Evolutionary conservation across 2,797 vertebrate genomes (phyloP).

Genomic region (Hemibagrus guttatus): DNA sequence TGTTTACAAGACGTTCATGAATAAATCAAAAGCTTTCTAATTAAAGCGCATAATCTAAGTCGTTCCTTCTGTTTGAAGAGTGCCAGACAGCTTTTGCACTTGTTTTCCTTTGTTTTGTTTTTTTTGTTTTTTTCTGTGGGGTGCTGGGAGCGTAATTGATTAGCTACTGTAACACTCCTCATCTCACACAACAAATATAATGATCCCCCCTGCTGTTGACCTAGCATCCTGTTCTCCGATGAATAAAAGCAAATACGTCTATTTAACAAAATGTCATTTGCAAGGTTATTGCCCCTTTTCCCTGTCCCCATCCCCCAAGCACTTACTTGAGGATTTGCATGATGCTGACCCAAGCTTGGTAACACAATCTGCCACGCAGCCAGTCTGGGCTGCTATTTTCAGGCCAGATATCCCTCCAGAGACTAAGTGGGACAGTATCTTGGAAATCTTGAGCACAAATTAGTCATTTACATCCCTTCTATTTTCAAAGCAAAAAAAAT

Average conservation of each 20-base stretch:
- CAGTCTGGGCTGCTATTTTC: constrained; percentile 66
- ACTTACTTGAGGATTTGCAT: constrained; percentile 74
- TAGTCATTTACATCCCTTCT: constrained; percentile 63
- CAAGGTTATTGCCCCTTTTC: constrained; percentile 74
- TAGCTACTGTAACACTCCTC: constrained; percentile 53
- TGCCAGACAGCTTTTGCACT: constrained; percentile 35
- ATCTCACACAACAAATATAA: constrained; percentile 60
- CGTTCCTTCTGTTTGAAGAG: constrained; percentile 44
- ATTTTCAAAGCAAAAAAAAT: constrained; percentile 60
- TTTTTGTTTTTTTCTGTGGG: neutral
- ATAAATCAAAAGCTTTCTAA: constrained; percentile 46
- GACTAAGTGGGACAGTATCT: constrained; percentile 66
- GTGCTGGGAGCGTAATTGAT: constrained; percentile 45
- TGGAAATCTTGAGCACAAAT: constrained; percentile 70
- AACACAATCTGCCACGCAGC: constrained; percentile 74
- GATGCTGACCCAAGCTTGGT: constrained; percentile 78
- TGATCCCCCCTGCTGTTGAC: constrained; percentile 58
- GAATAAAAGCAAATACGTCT: constrained; percentile 71
- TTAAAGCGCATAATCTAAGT: constrained; percentile 48
- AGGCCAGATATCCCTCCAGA: constrained; percentile 58
- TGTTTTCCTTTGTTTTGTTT: constrained; percentile 24
- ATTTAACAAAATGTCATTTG: constrained; percentile 77
- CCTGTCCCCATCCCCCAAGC: constrained; percentile 54
- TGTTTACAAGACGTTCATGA: constrained; percentile 46
- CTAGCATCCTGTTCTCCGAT: constrained; percentile 63